Evolutionary conservation across 2,797 vertebrate species (phyloP).

Genomic region (Labeo calbasu): DNA sequence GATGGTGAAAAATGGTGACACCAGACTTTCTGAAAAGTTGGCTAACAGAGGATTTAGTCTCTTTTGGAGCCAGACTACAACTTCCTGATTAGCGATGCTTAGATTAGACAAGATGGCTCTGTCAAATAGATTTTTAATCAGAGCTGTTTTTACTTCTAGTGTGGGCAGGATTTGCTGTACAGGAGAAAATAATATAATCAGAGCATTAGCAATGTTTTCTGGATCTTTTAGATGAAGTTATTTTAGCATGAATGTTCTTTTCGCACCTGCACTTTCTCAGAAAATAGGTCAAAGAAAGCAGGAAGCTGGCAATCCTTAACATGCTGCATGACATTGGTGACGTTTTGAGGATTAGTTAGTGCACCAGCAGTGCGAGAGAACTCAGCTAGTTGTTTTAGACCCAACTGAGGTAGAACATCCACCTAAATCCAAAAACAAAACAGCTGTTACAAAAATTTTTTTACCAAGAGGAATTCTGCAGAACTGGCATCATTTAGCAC

Average conservation of each 20-base stretch:
- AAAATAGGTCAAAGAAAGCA: slow-evolving; percentile 55
- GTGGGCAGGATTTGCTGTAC: slow-evolving; percentile 23
- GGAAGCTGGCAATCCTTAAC: slow-evolving; percentile 40
- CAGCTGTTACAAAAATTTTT: neutral
- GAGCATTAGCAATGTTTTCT: neutral
- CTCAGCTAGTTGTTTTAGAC: slow-evolving; percentile 50
- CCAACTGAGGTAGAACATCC: slow-evolving; percentile 50
- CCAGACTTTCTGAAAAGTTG: slow-evolving; percentile 42
- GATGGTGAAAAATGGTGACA: slow-evolving; percentile 41
- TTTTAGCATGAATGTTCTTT: neutral
- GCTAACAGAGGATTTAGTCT: slow-evolving; percentile 54
- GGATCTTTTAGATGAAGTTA: neutral
- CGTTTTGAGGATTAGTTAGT: slow-evolving; percentile 10
- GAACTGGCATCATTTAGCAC: neutral
- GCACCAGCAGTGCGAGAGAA: slow-evolving; percentile 41
- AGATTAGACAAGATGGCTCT: slow-evolving; percentile 35
- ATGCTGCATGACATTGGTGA: slow-evolving; percentile 31
- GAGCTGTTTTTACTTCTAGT: slow-evolving; percentile 22
- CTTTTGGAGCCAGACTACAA: slow-evolving; percentile 40
- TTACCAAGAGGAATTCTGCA: neutral
- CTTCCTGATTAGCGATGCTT: slow-evolving; percentile 32
- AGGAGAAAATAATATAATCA: neutral
- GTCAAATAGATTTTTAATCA: slow-evolving; percentile 52
- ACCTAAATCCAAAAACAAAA: slow-evolving; percentile 28
- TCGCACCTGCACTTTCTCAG: slow-evolving; percentile 49